Evolutionary conservation across 2,888 invertebrate genomes (phyloP).

Genomic region (Pycnomerus fuliginosus): DNA sequence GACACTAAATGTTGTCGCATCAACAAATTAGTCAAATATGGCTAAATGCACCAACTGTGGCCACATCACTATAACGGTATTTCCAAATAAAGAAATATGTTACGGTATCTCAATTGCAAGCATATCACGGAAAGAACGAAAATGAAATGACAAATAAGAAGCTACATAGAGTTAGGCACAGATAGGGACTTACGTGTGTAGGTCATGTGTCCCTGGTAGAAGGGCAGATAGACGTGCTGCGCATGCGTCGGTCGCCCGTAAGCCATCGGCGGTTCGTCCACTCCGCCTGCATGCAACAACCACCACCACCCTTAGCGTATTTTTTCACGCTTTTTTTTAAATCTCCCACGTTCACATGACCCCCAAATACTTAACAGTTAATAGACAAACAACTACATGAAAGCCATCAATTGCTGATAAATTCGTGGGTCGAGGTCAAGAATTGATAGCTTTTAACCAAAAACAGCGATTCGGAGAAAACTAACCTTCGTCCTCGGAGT

Average conservation of each 20-base stretch:
- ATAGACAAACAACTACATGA: conserved; percentile 13
- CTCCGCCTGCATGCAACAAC: conserved; percentile 51
- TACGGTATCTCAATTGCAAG: too few species aligned
- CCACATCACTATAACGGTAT: too few species aligned
- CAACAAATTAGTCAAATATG: too few species aligned
- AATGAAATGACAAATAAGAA: too few species aligned
- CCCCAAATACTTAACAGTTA: conserved; percentile 1
- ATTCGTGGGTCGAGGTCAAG: too few species aligned
- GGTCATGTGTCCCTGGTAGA: conserved; percentile 79
- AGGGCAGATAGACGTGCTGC: conserved; percentile 80
- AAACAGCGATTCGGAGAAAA: too few species aligned
- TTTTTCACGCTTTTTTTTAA: conserved; percentile 27
- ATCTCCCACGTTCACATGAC: conserved; percentile 9
- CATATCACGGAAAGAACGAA: too few species aligned
- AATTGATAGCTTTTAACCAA: too few species aligned
- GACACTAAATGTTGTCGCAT: too few species aligned
- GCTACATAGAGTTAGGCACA: conserved; percentile 13
- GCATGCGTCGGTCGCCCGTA: conserved; percentile 73
- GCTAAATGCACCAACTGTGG: too few species aligned
- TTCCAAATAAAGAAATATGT: too few species aligned
- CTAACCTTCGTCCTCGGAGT: conserved; percentile 99
- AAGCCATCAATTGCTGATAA: too few species aligned
- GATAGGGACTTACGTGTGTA: conserved; percentile 70
- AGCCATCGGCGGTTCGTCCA: conserved; percentile 53
- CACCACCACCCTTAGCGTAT: conserved; percentile 43